Conservation (phyloP, 2,113 vertebrate species). For the Pristiophorus japonicus region DNA sequence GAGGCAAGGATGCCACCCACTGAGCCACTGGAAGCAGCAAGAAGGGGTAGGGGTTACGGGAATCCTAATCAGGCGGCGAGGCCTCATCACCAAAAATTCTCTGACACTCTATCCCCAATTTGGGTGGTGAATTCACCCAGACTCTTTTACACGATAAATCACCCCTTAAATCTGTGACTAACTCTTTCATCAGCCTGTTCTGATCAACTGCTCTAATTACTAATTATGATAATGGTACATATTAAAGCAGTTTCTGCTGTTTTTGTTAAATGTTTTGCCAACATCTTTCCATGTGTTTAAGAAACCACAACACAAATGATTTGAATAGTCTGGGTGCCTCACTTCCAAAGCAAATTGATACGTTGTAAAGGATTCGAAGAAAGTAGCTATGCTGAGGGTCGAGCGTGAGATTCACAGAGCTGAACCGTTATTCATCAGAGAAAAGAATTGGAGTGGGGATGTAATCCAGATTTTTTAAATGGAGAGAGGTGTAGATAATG, state of each 20-base stretch:
- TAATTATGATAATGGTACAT: neutral
- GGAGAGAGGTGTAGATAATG: neutral
- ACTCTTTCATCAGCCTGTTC: neutral
- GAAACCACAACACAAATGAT: neutral
- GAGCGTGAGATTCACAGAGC: neutral
- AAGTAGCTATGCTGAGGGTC: neutral
- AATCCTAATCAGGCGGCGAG: neutral
- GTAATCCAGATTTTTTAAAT: neutral
- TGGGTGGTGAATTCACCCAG: neutral
- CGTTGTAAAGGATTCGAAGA: neutral
- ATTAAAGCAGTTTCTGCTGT: neutral
- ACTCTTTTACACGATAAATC: neutral
- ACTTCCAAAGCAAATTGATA: neutral
- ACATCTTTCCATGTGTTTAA: neutral
- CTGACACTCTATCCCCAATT: neutral
- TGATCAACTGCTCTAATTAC: neutral
- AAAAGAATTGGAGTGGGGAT: neutral
- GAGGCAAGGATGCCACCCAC: too few species aligned
- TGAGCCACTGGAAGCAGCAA: too few species aligned
- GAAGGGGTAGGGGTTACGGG: neutral
- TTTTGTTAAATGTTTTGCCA: neutral
- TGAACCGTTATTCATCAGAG: neutral
- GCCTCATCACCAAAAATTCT: neutral
- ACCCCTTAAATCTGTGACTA: neutral
- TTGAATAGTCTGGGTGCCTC: neutral